phyloP scores from a whole-genome alignment of 1,140 invertebrate species.

The Drosophila funebris region DNA sequence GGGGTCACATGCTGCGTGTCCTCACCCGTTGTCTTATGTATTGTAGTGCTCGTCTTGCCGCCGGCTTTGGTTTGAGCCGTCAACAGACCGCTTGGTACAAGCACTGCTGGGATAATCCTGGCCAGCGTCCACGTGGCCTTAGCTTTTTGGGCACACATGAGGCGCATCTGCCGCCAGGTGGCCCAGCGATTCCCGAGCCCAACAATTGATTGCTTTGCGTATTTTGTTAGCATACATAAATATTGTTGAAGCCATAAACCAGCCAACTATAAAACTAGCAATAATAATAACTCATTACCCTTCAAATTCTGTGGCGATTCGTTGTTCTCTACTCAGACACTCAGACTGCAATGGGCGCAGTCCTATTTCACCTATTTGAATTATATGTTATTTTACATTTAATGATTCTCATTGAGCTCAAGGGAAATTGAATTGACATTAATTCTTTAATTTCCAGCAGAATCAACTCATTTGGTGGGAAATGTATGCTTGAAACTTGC shows the following conservation, averaged over 20 bases:
- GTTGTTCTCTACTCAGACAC: too few relatives aligned
- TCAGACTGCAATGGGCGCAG: too few relatives aligned
- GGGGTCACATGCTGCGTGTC: conserved; percentile 1
- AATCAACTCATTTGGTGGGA: too few relatives aligned
- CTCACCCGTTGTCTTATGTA: conserved; percentile 24
- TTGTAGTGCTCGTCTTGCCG: conserved; percentile 26
- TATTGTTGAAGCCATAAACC: neutral
- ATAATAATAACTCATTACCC: too few relatives aligned
- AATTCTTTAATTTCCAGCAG: too few relatives aligned
- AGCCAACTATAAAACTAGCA: neutral
- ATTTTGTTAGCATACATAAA: neutral
- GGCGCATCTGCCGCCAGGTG: neutral
- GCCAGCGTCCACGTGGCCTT: conserved; percentile 8
- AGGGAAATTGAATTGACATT: too few relatives aligned
- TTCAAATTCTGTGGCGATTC: too few relatives aligned
- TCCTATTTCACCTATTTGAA: too few relatives aligned
- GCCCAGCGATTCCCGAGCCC: neutral
- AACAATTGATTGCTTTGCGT: neutral
- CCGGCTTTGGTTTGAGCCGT: conserved; percentile 51
- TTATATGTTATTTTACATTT: too few relatives aligned
- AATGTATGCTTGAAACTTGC: too few relatives aligned
- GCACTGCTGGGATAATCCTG: conserved; percentile 56
- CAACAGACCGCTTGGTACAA: conserved; percentile 60
- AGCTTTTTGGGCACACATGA: neutral
- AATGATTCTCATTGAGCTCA: too few relatives aligned